These are phyloP conservation scores for Acronicta leporina DNA, from an alignment of 2,888 invertebrate genomes.

Conservation along the genomic window DNA sequence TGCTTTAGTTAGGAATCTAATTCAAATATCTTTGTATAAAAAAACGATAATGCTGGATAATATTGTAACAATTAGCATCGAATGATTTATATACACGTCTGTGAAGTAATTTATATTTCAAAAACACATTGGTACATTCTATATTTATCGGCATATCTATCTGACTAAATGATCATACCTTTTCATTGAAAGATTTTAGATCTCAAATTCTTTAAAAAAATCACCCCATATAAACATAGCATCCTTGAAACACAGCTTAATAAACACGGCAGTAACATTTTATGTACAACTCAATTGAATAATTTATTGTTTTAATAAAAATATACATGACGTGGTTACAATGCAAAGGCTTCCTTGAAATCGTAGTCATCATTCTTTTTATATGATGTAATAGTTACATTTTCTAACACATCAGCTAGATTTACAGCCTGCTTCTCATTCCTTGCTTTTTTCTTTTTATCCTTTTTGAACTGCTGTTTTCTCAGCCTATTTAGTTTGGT, in stretches of 20 bases:
- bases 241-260: slow-evolving; percentile 43
- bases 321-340: slow-evolving; percentile 50
- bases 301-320: slow-evolving; percentile 13
- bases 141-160: no score
- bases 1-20: no score
- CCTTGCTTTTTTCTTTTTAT: slow-evolving; percentile 85
- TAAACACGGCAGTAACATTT: slow-evolving; percentile 27
- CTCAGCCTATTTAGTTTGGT: slow-evolving; percentile 81
- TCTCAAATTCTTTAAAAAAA: neutral
- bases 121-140: no score
- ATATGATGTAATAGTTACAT: slow-evolving; percentile 82
- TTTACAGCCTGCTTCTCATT: slow-evolving; percentile 90
- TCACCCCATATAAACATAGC: neutral
- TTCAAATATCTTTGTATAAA: no score
- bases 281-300: slow-evolving; percentile 27
- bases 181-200: neutral
- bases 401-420: slow-evolving; percentile 91
- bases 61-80: no score
- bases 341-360: slow-evolving; percentile 89
- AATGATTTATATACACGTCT: no score
- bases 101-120: neutral
- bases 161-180: no score
- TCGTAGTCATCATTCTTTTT: slow-evolving; percentile 88
- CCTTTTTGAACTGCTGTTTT: slow-evolving; percentile 90
- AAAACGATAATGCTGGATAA: no score